Conservation (phyloP, 2,888 invertebrate species). For the Cylindroiulus punctatus region DNA sequence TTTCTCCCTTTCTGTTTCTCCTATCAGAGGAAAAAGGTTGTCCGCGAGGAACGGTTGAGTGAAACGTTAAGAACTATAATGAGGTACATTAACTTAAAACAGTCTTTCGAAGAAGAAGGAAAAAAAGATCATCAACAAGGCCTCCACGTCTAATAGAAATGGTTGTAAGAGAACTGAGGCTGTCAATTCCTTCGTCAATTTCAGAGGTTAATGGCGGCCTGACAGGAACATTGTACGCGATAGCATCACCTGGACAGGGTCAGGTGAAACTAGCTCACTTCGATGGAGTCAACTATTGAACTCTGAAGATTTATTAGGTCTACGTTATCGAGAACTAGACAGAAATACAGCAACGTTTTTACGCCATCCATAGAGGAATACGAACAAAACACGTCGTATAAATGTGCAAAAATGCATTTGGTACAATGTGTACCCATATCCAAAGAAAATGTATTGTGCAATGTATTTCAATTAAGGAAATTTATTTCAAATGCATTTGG, state of each 20-base stretch:
- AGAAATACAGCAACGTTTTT: too few relatives aligned
- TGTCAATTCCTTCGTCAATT: not conserved
- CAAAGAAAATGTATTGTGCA: too few relatives aligned
- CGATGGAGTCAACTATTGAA: not conserved
- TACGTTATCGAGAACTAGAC: not conserved
- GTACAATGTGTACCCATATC: too few relatives aligned
- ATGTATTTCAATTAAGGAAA: too few relatives aligned
- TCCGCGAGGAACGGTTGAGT: slow-evolving; percentile 28
- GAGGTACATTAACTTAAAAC: slow-evolving; percentile 37
- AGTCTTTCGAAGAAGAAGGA: slow-evolving; percentile 19
- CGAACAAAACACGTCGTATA: too few relatives aligned
- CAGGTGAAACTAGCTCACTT: not conserved
- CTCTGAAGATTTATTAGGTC: not conserved
- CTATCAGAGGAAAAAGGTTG: not conserved
- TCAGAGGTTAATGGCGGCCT: not conserved
- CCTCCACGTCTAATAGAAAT: slow-evolving; percentile 17
- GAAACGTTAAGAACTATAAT: slow-evolving; percentile 38
- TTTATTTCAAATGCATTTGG: too few relatives aligned
- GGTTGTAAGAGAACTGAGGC: slow-evolving; percentile 25
- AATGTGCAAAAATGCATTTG: too few relatives aligned
- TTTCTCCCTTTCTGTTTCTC: not conserved
- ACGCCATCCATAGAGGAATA: too few relatives aligned
- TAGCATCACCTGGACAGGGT: not conserved
- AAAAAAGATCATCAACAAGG: slow-evolving; percentile 13
- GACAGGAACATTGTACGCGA: slow-evolving; percentile 14